Evolutionary conservation across 2,113 vertebrate genomes (phyloP).

Genomic region (Misgurnus anguillicaudatus): DNA sequence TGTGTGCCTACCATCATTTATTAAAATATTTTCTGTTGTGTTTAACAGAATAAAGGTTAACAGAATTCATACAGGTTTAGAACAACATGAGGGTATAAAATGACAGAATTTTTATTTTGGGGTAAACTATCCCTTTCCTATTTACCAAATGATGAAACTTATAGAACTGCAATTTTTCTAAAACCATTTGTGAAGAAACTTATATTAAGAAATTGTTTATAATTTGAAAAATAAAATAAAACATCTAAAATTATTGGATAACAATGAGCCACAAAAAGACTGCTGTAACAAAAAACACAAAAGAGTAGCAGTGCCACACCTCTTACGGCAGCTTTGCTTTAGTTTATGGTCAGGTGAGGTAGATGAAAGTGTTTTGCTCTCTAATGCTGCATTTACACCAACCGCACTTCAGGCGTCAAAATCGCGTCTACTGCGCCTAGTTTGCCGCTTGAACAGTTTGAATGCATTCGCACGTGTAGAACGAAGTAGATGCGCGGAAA

Average conservation of each 20-base stretch:
- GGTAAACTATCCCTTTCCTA: not conserved
- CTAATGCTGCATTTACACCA: no score
- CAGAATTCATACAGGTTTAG: no score
- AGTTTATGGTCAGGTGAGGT: not conserved
- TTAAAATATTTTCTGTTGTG: no score
- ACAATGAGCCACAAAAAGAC: constrained; percentile 2
- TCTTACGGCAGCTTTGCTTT: not conserved
- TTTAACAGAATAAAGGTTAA: no score
- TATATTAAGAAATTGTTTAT: not conserved
- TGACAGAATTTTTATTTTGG: constrained; percentile 12
- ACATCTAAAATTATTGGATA: not conserved
- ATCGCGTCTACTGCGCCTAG: no score
- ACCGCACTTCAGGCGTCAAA: no score
- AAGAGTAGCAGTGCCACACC: not conserved
- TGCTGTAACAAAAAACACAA: not conserved
- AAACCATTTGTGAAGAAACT: constrained; percentile 3
- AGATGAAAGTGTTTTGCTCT: not conserved
- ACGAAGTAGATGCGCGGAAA: no score
- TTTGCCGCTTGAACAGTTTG: no score
- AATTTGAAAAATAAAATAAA: not conserved
- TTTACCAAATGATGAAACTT: constrained; percentile 21
- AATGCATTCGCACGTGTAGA: no score
- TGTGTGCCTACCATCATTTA: no score
- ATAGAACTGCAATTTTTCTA: not conserved
- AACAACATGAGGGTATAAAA: not conserved